Evolutionary conservation across 2,797 vertebrate species (phyloP), one percentile per base, ranked within the genome.

Genomic region (Champsocephalus gunnari): DNA sequence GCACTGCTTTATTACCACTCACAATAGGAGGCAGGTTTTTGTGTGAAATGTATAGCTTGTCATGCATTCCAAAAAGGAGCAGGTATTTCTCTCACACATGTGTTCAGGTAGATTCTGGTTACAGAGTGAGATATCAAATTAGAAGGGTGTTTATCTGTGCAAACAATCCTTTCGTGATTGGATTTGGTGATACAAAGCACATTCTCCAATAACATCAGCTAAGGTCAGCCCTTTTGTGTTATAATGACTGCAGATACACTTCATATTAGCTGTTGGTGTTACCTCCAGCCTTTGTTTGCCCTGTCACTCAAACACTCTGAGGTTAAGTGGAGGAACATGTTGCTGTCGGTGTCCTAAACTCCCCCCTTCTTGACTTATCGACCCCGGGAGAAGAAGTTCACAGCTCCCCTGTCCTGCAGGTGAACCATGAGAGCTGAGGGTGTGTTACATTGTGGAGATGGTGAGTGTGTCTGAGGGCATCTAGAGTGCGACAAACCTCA

Each of bases 101-200:
- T 70, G 77, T 75, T 79, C 53, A 72, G 71, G 73, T 69, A 71
- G 59, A 69, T 58, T 67, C 32, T 45, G 68, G 62, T 9, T 38
- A 71, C 80, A 50, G 71, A 87, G 73, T 80, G 61, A 87, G 79
- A 87, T 85, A 82, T 89, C 78, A 81, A 86, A 85, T 3, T 16
- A 56, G 87, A 90, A 73, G 59, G 75, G 38, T 87, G 88, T 91
- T 92, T 90, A 91, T 92, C 89, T 89, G 63, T 8, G 44, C 61
- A 38, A 79, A 77, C 69, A 75, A 75, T 70, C 77, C 86, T 73
- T 82, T 60, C 28, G 43, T 79, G 78, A 75, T 61, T 63, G 74
- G 67, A 72, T 81, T 56, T 1, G 2, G 47, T 50, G 66, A 73
- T 72, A 64, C 59, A 71, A 77, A 53, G 21, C 75, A 14, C 59